Evolutionary conservation across 2,888 invertebrate genomes (phyloP).

Genomic region (Nephrotoma flavescens): DNA sequence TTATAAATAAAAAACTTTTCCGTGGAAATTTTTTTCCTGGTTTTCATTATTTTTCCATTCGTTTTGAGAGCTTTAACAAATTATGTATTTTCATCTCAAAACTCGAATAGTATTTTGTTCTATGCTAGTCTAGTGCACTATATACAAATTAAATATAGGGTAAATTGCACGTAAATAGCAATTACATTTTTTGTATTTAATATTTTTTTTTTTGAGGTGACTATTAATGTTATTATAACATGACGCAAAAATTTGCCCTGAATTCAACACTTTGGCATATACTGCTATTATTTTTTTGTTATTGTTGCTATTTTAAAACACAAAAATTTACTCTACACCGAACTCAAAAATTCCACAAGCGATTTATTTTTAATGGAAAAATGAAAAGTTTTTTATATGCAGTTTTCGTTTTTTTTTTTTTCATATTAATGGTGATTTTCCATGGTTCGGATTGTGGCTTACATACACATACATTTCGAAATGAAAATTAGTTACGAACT

Average conservation of each 20-base stretch:
- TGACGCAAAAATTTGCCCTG: neutral
- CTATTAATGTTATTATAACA: neutral
- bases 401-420: neutral
- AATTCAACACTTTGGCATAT: neutral
- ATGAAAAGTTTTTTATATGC: neutral
- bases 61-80: too few species aligned
- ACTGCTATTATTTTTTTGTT: neutral
- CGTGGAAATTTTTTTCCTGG: too few species aligned
- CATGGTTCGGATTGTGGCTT: neutral
- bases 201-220: neutral
- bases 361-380: neutral
- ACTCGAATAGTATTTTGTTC: neutral
- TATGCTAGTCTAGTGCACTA: too few species aligned
- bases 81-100: neutral
- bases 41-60: too few species aligned
- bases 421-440: neutral
- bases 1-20: too few species aligned
- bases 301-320: neutral
- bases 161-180: neutral
- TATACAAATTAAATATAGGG: neutral
- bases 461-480: neutral
- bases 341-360: neutral
- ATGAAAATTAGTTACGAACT: neutral
- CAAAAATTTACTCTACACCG: neutral
- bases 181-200: neutral